Conservation (phyloP, 2,888 invertebrate species). For the Lamellibrachia satsuma region DNA sequence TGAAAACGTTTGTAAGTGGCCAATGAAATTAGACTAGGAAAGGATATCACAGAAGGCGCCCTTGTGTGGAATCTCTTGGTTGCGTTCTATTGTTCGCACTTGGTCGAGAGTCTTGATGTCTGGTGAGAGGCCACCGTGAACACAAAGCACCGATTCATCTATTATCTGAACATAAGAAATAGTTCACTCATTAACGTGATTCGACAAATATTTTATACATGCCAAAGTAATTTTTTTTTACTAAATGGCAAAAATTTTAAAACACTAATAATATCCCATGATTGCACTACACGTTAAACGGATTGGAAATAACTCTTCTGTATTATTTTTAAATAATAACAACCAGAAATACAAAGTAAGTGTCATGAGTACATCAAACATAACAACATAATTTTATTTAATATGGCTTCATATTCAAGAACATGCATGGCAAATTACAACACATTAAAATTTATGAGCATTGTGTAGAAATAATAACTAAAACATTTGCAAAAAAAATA, state of each 20-base stretch:
- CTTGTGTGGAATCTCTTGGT: conserved; percentile 98
- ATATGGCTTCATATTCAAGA: too few relatives aligned
- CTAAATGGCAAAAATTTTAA: neutral
- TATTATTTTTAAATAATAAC: neutral
- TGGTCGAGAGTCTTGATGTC: conserved; percentile 96
- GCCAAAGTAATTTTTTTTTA: neutral
- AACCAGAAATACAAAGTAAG: too few relatives aligned
- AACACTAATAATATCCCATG: neutral
- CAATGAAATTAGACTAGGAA: conserved; percentile 35
- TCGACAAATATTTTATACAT: neutral
- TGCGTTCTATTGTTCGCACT: conserved; percentile 92
- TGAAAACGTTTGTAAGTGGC: neutral
- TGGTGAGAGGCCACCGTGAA: conserved; percentile 97
- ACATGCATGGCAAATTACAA: too few relatives aligned
- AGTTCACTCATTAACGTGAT: neutral
- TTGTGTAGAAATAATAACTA: too few relatives aligned
- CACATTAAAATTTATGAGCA: too few relatives aligned
- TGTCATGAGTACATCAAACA: too few relatives aligned
- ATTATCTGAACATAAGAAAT: conserved; percentile 78
- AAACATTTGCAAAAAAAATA: too few relatives aligned
- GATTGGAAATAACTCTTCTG: neutral
- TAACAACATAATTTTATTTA: too few relatives aligned
- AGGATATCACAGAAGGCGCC: conserved; percentile 80
- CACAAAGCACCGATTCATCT: conserved; percentile 95
- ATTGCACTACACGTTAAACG: neutral